phyloP scores from a whole-genome alignment of 1,140 invertebrate species.

The Argopecten irradians region DNA sequence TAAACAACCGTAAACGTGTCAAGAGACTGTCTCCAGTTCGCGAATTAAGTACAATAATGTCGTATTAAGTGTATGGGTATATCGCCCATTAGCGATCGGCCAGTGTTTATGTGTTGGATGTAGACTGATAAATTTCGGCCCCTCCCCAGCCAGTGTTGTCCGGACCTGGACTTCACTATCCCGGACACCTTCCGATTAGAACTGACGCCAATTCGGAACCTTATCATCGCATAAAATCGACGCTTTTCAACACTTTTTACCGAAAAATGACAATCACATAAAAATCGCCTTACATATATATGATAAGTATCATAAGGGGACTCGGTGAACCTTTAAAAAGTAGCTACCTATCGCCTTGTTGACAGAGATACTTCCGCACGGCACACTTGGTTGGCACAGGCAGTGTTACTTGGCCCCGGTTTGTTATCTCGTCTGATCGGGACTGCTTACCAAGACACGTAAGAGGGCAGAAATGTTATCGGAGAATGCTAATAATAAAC shows the following conservation, averaged over 20 bases:
- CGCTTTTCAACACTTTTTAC: slow-evolving; percentile 13
- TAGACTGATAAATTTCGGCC: not conserved
- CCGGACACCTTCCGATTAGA: not conserved
- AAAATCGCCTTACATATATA: not conserved
- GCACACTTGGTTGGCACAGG: not conserved
- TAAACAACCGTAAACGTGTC: slow-evolving; percentile 12
- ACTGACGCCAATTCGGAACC: not conserved
- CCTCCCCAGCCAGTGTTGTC: not conserved
- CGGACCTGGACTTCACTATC: not conserved
- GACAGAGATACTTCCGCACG: not conserved
- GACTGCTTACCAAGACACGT: not conserved
- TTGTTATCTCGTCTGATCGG: not conserved
- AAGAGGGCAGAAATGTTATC: slow-evolving; percentile 8
- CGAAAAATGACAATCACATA: slow-evolving; percentile 17
- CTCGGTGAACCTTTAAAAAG: not conserved
- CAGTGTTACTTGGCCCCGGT: not conserved
- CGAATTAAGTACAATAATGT: slow-evolving; percentile 23
- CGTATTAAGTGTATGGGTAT: not conserved
- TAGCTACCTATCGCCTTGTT: not conserved
- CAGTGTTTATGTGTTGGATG: not conserved
- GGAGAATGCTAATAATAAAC: slow-evolving; percentile 4
- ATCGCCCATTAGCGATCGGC: not conserved
- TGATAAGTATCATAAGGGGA: not conserved
- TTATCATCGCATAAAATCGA: not conserved
- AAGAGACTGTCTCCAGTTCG: not conserved